Evolutionary conservation across 2,113 vertebrate genomes (phyloP).

Genomic region (Heteronetta atricapilla): DNA sequence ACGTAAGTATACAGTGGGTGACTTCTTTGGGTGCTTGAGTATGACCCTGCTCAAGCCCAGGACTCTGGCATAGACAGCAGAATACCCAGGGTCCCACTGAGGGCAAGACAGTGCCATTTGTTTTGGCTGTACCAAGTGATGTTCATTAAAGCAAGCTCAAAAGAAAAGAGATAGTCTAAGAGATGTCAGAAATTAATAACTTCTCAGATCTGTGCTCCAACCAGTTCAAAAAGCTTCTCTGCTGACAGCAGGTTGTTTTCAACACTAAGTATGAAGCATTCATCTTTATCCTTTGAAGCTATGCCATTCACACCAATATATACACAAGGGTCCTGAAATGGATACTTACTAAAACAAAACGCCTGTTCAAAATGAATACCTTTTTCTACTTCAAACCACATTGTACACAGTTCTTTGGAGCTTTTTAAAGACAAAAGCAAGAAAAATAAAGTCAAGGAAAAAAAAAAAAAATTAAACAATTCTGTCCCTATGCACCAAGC

Average conservation of each 20-base stretch:
- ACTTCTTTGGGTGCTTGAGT: fast-evolving
- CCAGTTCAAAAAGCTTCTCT: slow-evolving; percentile 41
- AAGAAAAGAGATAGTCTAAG: not conserved
- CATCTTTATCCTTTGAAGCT: slow-evolving; percentile 43
- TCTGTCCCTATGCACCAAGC: not conserved
- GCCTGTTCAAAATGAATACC: slow-evolving; percentile 24
- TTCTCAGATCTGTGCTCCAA: slow-evolving; percentile 8
- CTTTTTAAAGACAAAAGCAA: slow-evolving; percentile 38
- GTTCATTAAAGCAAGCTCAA: not conserved
- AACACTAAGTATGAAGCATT: slow-evolving; percentile 8
- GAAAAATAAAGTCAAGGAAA: slow-evolving; percentile 37
- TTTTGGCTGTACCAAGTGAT: not conserved
- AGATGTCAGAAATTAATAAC: slow-evolving; percentile 19
- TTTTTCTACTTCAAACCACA: slow-evolving; percentile 26
- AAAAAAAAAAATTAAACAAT: not conserved
- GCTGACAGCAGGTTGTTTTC: slow-evolving; percentile 32
- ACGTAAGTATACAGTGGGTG: not conserved
- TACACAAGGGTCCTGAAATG: slow-evolving; percentile 4
- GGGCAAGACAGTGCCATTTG: not conserved
- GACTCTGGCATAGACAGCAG: not conserved
- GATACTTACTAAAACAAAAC: slow-evolving; percentile 44
- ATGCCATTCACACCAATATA: slow-evolving; percentile 27
- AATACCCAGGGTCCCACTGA: not conserved
- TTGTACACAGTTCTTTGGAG: not conserved
- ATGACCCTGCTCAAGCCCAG: not conserved